Evolutionary conservation across 2,113 vertebrate species (phyloP), one percentile per base, ranked within the genome.

Genomic region (Scalopus aquaticus): DNA sequence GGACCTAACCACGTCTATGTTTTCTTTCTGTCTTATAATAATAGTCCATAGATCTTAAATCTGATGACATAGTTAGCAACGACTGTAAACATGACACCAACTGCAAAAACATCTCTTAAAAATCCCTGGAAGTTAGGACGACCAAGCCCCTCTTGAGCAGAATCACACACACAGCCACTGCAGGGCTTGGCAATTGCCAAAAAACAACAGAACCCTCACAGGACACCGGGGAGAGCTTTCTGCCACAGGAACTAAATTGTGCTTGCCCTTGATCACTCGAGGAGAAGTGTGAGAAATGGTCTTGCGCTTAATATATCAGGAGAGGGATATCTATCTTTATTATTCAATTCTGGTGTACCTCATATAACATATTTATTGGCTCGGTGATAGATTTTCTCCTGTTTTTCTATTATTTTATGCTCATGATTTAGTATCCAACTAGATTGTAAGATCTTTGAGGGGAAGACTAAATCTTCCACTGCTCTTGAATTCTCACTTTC

Each of bases 11-110:
- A 67, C 46, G 70, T 73, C 20, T 12, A 70, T n/a, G 24, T 72
- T 89, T 87, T 86, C 62, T 74, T 78, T 42, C 65, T 67, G 26
- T 65, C 64, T 87, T 69, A 54, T n/a, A 89, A n/a, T 69, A 86
- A 64, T 70, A 69, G 54, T 81, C 67, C 70, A 70, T 44, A 84
- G 70, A 67, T 24, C 64, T 93, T 94, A 70, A 88, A 70, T 58
- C 54, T 73, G 69, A 96, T 88, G 64, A 17, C 16, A 72, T 51
- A 95, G 30, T 56, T 32, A 86, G 24, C 44, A 87, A n/a, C 70
- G 60, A 30, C 26, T 17, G 4, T 73, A 74, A 88, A 58, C 32
- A 56, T 32, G 39, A 90, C 19, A 90, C 46, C 9, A 37, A 19
- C 46, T 64, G 28, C 26, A 90, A 30, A 92, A n/a, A 69, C 46